phyloP scores from a whole-genome alignment of 2,888 invertebrate species.

The Gisinianus flammeolus region DNA sequence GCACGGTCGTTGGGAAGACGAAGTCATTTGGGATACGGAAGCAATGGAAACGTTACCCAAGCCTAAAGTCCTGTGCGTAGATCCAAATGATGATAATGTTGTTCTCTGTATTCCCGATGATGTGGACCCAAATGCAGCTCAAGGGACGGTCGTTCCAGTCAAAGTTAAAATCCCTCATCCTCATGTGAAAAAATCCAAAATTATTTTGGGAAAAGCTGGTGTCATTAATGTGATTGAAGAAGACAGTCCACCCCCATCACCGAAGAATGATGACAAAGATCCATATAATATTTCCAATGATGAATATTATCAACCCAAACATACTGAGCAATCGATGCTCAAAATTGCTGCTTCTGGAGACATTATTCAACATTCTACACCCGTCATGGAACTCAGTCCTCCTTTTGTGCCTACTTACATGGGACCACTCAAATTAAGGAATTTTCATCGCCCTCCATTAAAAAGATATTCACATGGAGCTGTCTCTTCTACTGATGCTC shows the following conservation, averaged over 20 bases:
- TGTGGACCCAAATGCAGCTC: constrained; percentile 75
- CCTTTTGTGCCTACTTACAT: constrained; percentile 96
- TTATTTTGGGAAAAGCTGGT: constrained; percentile 82
- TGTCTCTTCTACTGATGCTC: constrained; percentile 74
- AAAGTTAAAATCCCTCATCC: constrained; percentile 91
- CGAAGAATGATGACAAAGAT: constrained; percentile 87
- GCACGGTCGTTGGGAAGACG: constrained; percentile 95
- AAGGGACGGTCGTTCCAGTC: constrained; percentile 58
- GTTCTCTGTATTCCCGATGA: constrained; percentile 93
- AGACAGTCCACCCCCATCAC: constrained; percentile 82
- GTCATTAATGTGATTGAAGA: constrained; percentile 94
- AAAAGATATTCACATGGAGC: constrained; percentile 85
- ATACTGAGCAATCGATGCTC: constrained; percentile 73
- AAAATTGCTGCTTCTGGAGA: constrained; percentile 86
- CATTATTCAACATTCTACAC: constrained; percentile 95
- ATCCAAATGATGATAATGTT: constrained; percentile 97
- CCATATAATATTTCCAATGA: constrained; percentile 99
- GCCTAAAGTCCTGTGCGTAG: constrained; percentile 91
- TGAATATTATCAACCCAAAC: constrained; percentile 91
- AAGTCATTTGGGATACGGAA: constrained; percentile 97
- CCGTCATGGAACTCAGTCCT: constrained; percentile 90
- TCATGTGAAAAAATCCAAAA: constrained; percentile 88
- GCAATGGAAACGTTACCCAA: constrained; percentile 85
- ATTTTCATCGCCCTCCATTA: constrained; percentile 91
- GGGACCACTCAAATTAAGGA: constrained; percentile 80